Base-by-base conservation (phyloP, 2,797 vertebrate species). In the Karalla daura region DNA sequence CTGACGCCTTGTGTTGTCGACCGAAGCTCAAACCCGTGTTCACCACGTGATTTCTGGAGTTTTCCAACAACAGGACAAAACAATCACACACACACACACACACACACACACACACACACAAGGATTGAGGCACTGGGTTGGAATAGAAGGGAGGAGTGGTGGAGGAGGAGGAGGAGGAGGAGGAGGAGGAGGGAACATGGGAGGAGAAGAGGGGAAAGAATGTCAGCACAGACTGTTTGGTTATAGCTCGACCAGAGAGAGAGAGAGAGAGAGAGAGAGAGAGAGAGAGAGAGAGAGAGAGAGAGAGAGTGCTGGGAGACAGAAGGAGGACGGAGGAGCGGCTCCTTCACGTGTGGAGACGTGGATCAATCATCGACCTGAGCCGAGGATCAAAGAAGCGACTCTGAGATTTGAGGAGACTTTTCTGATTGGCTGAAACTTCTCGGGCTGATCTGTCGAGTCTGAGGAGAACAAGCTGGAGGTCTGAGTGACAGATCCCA, bases 201-300 rank as follows among this genome's bases (percentile, higher is more conserved):
- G 77, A 76, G 77, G 81, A 70, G 56, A 70, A 75, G 36, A 30
- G 69, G 62, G 13, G 47, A 35, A 78, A 84, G 85, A 87, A 88
- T 86, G 86, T 75, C 81, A 2, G 1, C 70, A 68, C 56, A 7
- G 13, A 64, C 28, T 83, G 64, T 78, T 76, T 33, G 41, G 73
- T 62, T 70, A 63, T 73, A 8, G 0, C 73, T 39, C 49, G 3
- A 50, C 36, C 63, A 55, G 49, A 51, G 59, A 64, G 52, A 35
- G 58, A 62, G 49, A 39, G 44, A n/a, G 54, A 17, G 44, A 9
- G 43, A 30, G 12, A n/a, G 44, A 35, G 46, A 12, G 30, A 56
- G 1, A 15, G 45, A 14, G 30, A 56, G 1, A 15, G 28, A 27
- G 49, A 37, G 37, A 8, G 27, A 9, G 66, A 73, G 56, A 36